Base-by-base conservation (phyloP, 2,888 invertebrate species). In the Drosophila mimica region DNA sequence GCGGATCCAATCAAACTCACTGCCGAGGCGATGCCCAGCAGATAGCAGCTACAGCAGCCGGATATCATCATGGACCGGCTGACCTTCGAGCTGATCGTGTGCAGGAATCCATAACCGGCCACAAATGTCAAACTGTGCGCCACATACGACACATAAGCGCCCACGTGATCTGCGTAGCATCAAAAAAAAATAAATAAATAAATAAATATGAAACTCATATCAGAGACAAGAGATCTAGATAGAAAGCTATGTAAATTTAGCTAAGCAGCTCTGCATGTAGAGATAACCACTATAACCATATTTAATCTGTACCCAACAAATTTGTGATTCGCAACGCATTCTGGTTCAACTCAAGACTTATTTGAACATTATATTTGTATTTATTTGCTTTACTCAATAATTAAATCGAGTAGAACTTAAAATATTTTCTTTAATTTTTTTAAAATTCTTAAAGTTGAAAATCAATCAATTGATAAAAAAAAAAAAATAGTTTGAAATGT, bases 101-200 rank as follows among this genome's bases (percentile, higher is more conserved):
- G 91, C 46, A 92, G 72, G 31, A 90, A 92, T 40, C 91, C 91
- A 15, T 90, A 81, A 15, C 91, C 91, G 33, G 91, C 87, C 34
- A 92, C 70, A 70, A 90, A 92, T 40, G 88, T 92, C 36, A 92
- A 49, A 36, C 92, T 92, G 68, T 92, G 91, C n/a, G 84, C 91
- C 57, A 91, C 66, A 79, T 92, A 92, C 8, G 92, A 91, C 53
- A 92, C 83, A 60, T 90, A 92, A 9, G 92, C 89, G 34, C 92
- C 92, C 28, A 90, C 83, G 66, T 86, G 82, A 82, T 92, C 92
- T 92, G 80, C 13, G 13, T 30, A 30, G 13, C 36, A 58, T 43
- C 0, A 15, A 40, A 40, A 11, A 28, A 20, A 1, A 20, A 15
- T 7, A 33, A 49, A 15, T 30, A 28, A 28, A n/a, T 49, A 51